These are phyloP conservation scores for Megaceryle maxima DNA, from an alignment of 2,113 vertebrate species.

Conservation along the genomic window DNA sequence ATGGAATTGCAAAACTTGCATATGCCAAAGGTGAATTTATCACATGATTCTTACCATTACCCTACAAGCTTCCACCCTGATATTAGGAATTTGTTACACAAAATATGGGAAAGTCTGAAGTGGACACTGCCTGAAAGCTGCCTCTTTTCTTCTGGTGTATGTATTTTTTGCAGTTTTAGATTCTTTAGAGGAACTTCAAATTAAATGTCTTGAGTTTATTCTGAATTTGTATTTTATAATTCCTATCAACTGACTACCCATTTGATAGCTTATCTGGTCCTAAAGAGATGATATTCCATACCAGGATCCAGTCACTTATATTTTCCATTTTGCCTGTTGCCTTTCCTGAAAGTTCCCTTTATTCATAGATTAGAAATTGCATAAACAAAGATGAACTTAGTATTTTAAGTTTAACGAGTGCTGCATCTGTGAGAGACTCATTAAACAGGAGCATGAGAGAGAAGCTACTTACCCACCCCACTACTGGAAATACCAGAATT, in stretches of 20 bases:
- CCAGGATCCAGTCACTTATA: neutral
- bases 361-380: neutral
- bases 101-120: neutral
- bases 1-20: neutral
- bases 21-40: neutral
- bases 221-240: neutral
- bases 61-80: neutral
- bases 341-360: neutral
- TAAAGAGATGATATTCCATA: neutral
- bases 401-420: neutral
- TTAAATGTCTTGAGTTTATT: neutral
- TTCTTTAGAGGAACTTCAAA: neutral
- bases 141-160: neutral
- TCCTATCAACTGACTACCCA: neutral
- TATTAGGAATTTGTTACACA: neutral
- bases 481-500: neutral
- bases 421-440: neutral
- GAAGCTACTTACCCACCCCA: neutral
- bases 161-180: neutral
- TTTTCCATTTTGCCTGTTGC: neutral
- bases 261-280: neutral
- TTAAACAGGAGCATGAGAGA: neutral
- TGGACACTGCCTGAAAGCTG: neutral
- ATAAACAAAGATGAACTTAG: constrained; percentile 11
- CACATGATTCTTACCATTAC: neutral